Conservation (phyloP, 2,888 invertebrate species). For the Charanyca ferruginea region DNA sequence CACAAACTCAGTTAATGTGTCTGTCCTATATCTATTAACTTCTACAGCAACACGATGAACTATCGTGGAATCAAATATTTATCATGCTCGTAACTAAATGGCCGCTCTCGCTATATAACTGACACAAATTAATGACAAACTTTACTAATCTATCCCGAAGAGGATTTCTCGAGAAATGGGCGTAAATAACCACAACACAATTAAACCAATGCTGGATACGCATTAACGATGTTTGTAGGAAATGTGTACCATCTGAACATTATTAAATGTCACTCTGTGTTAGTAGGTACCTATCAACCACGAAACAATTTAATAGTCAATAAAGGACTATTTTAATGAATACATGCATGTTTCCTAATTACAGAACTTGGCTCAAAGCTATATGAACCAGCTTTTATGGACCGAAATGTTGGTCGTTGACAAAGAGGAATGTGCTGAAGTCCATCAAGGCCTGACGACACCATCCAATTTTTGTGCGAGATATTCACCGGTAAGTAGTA, state of each 20-base stretch:
- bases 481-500: conserved; percentile 72
- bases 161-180: conserved; percentile 2
- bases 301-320: too few relatives aligned
- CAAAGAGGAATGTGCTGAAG: conserved; percentile 67
- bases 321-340: too few relatives aligned
- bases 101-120: conserved; percentile 29
- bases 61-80: conserved; percentile 16
- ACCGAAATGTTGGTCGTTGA: conserved; percentile 74
- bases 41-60: not conserved
- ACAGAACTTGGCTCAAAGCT: conserved; percentile 70
- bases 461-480: conserved; percentile 79
- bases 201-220: not conserved
- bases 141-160: conserved; percentile 7
- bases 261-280: too few relatives aligned
- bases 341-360: conserved; percentile 11
- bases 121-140: conserved; percentile 17
- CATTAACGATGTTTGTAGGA: not conserved
- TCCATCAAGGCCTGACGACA: conserved; percentile 67
- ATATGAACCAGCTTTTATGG: conserved; percentile 69
- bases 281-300: too few relatives aligned
- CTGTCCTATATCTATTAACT: not conserved
- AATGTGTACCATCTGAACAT: too few relatives aligned
- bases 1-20: not conserved
- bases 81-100: conserved; percentile 12
- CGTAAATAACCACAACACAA: not conserved